Conservation (phyloP, 2,797 vertebrate genomes). For the Cynodonichthys magdalenae region DNA sequence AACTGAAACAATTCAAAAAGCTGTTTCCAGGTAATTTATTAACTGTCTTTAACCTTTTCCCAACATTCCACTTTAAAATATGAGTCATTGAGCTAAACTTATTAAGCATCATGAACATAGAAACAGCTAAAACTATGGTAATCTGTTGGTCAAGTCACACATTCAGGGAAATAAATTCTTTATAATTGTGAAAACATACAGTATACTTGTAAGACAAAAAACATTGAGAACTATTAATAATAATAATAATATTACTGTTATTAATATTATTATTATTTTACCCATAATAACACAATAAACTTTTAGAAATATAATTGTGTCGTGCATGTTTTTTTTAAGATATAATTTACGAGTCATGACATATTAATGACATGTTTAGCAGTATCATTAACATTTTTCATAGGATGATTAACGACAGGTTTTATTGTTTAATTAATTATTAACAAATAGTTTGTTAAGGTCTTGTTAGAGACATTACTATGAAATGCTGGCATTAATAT, state of each 20-base stretch:
- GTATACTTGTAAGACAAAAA: too few relatives aligned
- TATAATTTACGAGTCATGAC: constrained; percentile 23
- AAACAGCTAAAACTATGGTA: neutral
- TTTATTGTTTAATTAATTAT: constrained; percentile 69
- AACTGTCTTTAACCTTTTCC: too few relatives aligned
- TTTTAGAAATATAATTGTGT: neutral
- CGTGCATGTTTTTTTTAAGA: constrained; percentile 22
- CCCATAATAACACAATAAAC: neutral
- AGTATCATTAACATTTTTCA: constrained; percentile 32
- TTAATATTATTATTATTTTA: too few relatives aligned
- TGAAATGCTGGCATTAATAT: constrained; percentile 71
- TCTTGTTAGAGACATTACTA: constrained; percentile 62
- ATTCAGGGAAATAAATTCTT: constrained; percentile 6
- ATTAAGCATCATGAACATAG: too few relatives aligned
- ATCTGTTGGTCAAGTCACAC: constrained; percentile 12
- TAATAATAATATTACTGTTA: too few relatives aligned
- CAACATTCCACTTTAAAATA: too few relatives aligned
- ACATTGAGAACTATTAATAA: too few relatives aligned
- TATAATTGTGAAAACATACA: neutral
- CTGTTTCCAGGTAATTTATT: too few relatives aligned
- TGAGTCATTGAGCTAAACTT: too few relatives aligned
- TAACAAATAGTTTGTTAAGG: constrained; percentile 68
- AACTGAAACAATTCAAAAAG: too few relatives aligned
- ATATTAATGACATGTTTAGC: constrained; percentile 37
- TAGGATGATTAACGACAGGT: constrained; percentile 54